Conservation (phyloP, 2,888 invertebrate species). For the Masnerella sp. region DNA sequence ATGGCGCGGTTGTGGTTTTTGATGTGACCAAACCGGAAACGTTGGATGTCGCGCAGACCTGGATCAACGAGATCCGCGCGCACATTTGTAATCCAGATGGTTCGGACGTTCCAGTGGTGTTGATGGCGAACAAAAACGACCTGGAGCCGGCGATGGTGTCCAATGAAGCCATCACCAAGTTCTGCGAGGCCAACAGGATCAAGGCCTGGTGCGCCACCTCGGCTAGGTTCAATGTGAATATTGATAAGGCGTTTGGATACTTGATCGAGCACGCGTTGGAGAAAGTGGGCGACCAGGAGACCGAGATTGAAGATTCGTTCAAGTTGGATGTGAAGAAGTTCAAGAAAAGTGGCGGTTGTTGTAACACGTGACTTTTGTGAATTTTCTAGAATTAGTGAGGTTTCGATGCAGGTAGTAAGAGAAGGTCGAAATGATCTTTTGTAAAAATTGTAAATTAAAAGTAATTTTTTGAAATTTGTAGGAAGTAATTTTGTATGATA, state of each 20-base stretch:
- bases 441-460: too few species aligned
- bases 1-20: constrained; percentile 35
- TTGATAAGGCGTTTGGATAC: constrained; percentile 31
- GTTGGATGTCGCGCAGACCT: constrained; percentile 17
- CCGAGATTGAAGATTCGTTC: constrained; percentile 1
- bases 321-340: background rate
- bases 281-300: background rate
- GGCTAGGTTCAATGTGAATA: constrained; percentile 25
- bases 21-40: constrained; percentile 33
- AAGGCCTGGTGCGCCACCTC: constrained; percentile 41
- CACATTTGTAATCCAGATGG: constrained; percentile 13
- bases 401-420: too few species aligned
- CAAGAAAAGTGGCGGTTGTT: too few species aligned
- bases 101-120: constrained; percentile 27
- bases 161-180: constrained; percentile 19
- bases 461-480: too few species aligned
- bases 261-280: constrained; percentile 8
- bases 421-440: too few species aligned
- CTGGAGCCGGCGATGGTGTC: background rate
- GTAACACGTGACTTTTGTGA: too few species aligned
- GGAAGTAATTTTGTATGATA: too few species aligned
- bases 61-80: constrained; percentile 31
- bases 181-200: constrained; percentile 35
- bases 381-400: too few species aligned
- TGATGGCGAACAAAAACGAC: constrained; percentile 50